A percentile compares a stretch with the other conserved stretches of the same genome.
These are phyloP conservation scores for Acanthisitta chloris DNA, from an alignment of 2,113 vertebrate genomes.

Conservation along the genomic window DNA sequence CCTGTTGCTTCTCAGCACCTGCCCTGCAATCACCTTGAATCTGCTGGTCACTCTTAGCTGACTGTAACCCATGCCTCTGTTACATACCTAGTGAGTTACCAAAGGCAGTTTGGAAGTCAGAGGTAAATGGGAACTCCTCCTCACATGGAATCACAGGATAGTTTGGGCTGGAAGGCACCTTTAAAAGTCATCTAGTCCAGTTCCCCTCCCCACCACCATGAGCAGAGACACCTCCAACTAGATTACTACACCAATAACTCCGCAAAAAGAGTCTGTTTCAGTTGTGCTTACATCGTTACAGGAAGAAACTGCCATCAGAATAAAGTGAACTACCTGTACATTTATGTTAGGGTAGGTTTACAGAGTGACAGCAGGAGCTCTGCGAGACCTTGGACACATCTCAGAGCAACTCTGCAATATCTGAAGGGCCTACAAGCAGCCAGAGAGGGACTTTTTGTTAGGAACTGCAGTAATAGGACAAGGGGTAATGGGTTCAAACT, in stretches of 20 bases:
- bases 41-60: no score
- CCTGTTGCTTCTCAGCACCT: no score
- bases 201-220: not conserved
- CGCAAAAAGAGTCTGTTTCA: not conserved
- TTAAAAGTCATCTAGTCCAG: not conserved
- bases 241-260: rapidly evolving
- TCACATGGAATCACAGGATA: not conserved
- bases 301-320: not conserved
- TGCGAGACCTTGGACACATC: rapidly evolving
- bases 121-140: not conserved
- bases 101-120: not conserved
- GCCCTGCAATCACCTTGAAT: no score
- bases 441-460: no score
- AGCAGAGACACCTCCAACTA: not conserved
- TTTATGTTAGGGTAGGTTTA: not conserved
- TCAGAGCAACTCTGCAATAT: no score
- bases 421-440: no score
- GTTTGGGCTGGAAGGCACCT: not conserved
- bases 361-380: rapidly evolving
- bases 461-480: no score
- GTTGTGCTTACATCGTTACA: not conserved
- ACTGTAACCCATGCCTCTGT: no score
- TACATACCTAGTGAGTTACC: not conserved
- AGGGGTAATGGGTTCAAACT: no score
- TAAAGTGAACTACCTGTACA: rapidly evolving